Conservation (phyloP, 1,140 invertebrate genomes). For the Monomorium pharaonis region DNA sequence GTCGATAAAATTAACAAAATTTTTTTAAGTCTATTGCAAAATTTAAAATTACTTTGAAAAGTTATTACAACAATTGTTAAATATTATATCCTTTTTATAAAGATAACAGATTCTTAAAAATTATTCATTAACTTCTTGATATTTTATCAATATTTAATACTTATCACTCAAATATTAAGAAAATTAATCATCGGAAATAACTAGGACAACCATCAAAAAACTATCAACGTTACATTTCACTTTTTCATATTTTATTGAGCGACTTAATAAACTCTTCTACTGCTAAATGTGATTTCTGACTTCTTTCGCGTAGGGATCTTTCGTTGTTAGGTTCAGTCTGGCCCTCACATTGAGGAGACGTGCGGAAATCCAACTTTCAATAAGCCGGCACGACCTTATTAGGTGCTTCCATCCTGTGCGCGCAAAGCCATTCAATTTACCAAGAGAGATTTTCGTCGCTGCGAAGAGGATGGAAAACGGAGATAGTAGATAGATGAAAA, state of each 20-base stretch:
- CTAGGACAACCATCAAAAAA: background rate
- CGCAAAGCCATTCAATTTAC: slow-evolving; percentile 69
- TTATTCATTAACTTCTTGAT: background rate
- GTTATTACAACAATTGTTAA: background rate
- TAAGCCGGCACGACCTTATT: slow-evolving; percentile 69
- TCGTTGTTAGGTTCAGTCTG: slow-evolving; percentile 29
- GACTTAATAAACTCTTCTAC: slow-evolving; percentile 10
- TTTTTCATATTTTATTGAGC: background rate
- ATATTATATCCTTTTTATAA: background rate
- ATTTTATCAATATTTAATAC: background rate
- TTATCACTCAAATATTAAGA: background rate
- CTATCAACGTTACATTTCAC: background rate
- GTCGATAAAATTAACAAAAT: background rate
- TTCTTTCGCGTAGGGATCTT: slow-evolving; percentile 11
- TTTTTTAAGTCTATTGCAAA: background rate
- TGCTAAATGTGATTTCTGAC: slow-evolving; percentile 5
- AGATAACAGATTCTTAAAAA: background rate
- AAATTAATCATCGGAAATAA: background rate
- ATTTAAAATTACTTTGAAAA: background rate
- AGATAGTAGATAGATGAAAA: slow-evolving; percentile 21
- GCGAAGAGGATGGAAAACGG: slow-evolving; percentile 27
- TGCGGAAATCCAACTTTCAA: slow-evolving; percentile 66
- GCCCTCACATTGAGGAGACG: slow-evolving; percentile 8
- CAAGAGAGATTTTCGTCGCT: slow-evolving; percentile 58
- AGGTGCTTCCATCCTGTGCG: slow-evolving; percentile 62